phyloP scores from a whole-genome alignment of 1,140 invertebrate genomes.

The Mercenaria mercenaria region DNA sequence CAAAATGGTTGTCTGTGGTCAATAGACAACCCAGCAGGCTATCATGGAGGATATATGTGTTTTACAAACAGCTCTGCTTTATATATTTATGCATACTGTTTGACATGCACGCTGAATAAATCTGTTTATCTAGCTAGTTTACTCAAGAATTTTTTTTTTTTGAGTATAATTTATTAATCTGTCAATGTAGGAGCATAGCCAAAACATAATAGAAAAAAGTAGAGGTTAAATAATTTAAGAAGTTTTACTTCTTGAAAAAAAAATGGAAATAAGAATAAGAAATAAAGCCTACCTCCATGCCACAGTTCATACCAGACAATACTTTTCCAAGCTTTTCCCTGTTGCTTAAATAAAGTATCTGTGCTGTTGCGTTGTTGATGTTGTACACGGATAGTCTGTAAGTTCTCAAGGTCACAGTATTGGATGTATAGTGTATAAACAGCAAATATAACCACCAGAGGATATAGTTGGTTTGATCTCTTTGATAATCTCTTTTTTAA shows the following conservation, averaged over 20 bases:
- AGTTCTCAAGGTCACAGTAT: background rate
- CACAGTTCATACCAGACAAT: slow-evolving; percentile 34
- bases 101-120: no score
- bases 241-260: background rate
- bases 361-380: background rate
- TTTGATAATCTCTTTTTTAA: background rate
- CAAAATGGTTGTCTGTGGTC: no score
- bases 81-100: no score
- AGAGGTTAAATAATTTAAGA: no score
- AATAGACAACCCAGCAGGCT: no score
- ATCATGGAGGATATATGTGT: no score
- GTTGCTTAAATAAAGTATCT: background rate
- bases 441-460: background rate
- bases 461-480: background rate
- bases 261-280: background rate
- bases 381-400: background rate
- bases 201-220: no score
- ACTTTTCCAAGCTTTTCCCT: slow-evolving; percentile 5
- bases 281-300: slow-evolving; percentile 32
- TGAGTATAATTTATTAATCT: no score
- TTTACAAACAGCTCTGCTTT: no score
- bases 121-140: no score
- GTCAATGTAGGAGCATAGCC: no score
- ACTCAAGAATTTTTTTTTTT: no score
- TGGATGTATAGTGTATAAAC: background rate